These are phyloP conservation scores for Uloborus diversus DNA, from an alignment of 1,140 invertebrate species.

Conservation along the genomic window DNA sequence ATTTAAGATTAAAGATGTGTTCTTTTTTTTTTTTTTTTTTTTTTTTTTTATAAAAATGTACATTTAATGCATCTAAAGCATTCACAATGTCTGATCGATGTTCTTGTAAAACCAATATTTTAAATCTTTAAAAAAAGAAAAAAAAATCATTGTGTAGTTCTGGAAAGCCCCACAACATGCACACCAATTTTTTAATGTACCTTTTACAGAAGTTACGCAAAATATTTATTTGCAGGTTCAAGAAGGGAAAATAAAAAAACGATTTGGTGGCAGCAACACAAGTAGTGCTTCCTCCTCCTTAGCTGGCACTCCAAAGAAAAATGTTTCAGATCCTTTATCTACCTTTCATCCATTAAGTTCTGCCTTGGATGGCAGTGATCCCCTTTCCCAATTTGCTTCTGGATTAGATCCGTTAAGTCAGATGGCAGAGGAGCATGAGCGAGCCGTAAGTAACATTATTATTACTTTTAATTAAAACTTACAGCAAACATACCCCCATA, in stretches of 20 bases:
- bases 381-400: conserved; percentile 75
- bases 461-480: not conserved
- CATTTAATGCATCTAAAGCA: too few species aligned
- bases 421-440: conserved; percentile 67
- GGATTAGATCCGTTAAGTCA: conserved; percentile 67
- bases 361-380: conserved; percentile 77
- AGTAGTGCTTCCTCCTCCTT: conserved; percentile 67
- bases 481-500: too few species aligned
- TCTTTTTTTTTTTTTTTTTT: too few species aligned
- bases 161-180: too few species aligned
- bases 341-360: conserved; percentile 70
- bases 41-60: too few species aligned
- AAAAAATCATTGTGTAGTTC: too few species aligned
- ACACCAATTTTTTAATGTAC: too few species aligned
- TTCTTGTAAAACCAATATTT: too few species aligned
- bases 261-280: conserved; percentile 63
- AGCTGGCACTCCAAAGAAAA: conserved; percentile 64
- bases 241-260: conserved; percentile 67
- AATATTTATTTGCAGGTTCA: conserved; percentile 66
- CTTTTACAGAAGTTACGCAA: too few species aligned
- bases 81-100: too few species aligned
- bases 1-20: too few species aligned
- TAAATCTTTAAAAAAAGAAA: too few species aligned
- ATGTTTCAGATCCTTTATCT: conserved; percentile 62
- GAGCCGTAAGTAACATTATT: conserved; percentile 68